These are phyloP conservation scores for Apteryx owenii DNA, from an alignment of 2,113 vertebrate species.

Conservation along the genomic window DNA sequence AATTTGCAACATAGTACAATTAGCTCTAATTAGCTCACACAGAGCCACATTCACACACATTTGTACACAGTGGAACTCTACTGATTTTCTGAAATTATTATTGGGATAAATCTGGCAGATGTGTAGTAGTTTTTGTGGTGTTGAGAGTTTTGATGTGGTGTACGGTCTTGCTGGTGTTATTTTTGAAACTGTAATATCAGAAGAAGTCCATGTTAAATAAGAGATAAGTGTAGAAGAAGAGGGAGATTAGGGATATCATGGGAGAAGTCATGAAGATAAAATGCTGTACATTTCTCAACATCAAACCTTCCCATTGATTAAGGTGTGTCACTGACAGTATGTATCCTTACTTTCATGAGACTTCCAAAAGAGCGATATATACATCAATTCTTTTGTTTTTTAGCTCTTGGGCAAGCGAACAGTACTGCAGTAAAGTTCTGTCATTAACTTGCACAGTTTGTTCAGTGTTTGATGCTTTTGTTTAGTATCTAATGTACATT, in stretches of 20 bases:
- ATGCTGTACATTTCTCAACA: slow-evolving; percentile 12
- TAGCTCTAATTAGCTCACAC: not conserved
- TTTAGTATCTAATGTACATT: not conserved
- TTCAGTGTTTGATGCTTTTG: not conserved
- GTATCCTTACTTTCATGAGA: slow-evolving; percentile 53
- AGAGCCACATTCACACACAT: not conserved
- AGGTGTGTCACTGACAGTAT: slow-evolving; percentile 22
- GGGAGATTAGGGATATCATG: not conserved
- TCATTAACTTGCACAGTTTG: not conserved
- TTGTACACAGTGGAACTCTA: not conserved
- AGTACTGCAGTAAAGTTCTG: not conserved
- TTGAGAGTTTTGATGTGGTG: not conserved
- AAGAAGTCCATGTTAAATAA: not conserved
- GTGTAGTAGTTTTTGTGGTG: not conserved
- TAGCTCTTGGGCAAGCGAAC: not conserved
- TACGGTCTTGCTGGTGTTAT: not conserved
- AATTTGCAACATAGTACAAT: not conserved
- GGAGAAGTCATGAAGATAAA: slow-evolving; percentile 40
- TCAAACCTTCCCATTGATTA: slow-evolving; percentile 28
- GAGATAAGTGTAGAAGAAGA: not conserved
- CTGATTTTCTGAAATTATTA: not conserved
- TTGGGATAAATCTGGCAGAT: not conserved
- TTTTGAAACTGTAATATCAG: not conserved
- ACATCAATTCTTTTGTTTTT: slow-evolving; percentile 29
- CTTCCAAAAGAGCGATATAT: slow-evolving; percentile 45